Base-by-base conservation (phyloP, 2,797 vertebrate genomes). In the Chrysocyon brachyurus region DNA sequence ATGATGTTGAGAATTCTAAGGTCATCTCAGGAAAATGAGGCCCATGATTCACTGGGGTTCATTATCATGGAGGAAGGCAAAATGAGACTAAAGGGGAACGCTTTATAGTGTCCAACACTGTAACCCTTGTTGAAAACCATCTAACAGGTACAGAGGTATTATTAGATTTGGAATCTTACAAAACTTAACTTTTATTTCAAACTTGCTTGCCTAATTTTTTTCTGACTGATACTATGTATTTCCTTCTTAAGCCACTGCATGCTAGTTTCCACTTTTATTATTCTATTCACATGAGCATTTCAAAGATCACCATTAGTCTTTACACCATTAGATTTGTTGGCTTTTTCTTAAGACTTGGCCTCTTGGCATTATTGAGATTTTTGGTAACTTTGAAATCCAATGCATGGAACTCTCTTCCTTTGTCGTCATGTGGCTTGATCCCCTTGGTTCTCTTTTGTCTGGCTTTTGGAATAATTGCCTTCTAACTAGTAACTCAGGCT, bases 151-250 rank as follows among this genome's bases (percentile, higher is more conserved):
- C 85, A 66, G 24, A 33, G 11, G 31, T 64, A 79, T n/a, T 59
- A 83, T 56, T 68, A 31, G 22, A 68, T 70, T 73, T 22, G 83
- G 87, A 78, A 79, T 83, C 33, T 90, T 46, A 64, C 0, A 40
- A 79, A 94, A 68, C 5, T 28, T 12, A 92, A 78, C 12, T 82
- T 81, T 68, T 78, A 94, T 49, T 70, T 95, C 24, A 88, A 94
- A 89, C 81, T 52, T 75, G 7, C 12, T 22, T 72, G 56, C 31
- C 73, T 49, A 81, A 66, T 8, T 90, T 68, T 81, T 59, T 94
- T 52, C 54, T 56, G 31, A 63, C 14, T 12, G 8, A 59, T 77
- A 72, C 28, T 90, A 12, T 40, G 1, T 6, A 92, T 95, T 78
- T 90, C 28, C 12, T 77, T 28, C 49, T 79, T 70, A 85, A n/a